Evolutionary conservation across 23 tunicate species (phyloP), one percentile per base, ranked within the genome.

Genomic region (Halocynthia roretzi): DNA sequence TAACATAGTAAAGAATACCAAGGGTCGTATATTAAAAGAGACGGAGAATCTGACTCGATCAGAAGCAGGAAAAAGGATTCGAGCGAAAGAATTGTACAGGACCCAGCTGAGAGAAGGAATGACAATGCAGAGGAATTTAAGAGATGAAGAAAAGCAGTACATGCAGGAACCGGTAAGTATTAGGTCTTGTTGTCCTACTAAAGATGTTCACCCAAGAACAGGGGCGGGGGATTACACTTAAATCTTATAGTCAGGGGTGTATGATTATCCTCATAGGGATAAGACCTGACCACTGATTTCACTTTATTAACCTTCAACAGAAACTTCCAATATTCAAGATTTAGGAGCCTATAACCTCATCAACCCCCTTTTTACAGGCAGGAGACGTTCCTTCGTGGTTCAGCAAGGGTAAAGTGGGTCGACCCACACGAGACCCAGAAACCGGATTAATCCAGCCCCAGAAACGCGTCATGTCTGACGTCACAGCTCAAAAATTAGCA

Each of bases 371-470:
- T 31, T 31, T 31, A 49, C 81, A 88, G 95, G 84, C 95, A 18
- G 95, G 95, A 7, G 95, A 88, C 55, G 95, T 88, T 49, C 95
- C 95, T 7, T 88, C 95, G 6, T 88, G 95, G 95, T 88, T 88
- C 53, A 89, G 89, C 72, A 89, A 89, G 53, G 96, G 96, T 40
- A 84, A 84, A 75, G 96, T 89, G 50, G 96, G 96, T 12, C 84
- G 96, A 63, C 96, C 96, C n/a, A 75, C 80, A 14, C 82, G 96
- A 11, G 96, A 89, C 62, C 96, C 96, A 10, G 83, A 85, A 19
- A 89, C 96, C 22, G 96, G 96, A 54, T 71, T 89, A 0, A 89
- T 89, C 62, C 90, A 85, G 31, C 96, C 96, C 10, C 96, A 89
- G 63, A 89, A 89, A 76, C 88, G 96, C 8, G 80, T 89, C 62